Evolutionary conservation across 2,797 vertebrate species (phyloP), one percentile per base, ranked within the genome.

Genomic region (Argyrosomus regius): DNA sequence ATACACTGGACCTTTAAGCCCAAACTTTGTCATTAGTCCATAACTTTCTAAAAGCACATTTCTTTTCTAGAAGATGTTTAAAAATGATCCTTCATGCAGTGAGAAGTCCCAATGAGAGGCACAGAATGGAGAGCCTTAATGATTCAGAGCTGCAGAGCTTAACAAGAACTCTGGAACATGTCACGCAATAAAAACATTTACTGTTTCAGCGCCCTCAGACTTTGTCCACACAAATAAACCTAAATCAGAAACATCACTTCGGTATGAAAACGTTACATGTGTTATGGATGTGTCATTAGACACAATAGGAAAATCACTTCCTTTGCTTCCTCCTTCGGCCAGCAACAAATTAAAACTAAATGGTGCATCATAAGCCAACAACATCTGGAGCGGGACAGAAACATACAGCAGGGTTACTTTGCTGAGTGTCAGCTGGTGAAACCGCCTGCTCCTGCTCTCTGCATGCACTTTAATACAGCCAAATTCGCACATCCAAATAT

Each of bases 31-130:
- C 12, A 56, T 41, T 31, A 58, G 17, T 58, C 35, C 20, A 52
- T 20, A 50, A 39, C 46, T 56, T 49, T 58, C 28, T 45, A 39
- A 50, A 81, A 75, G 26, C n/a, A 20, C 10, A 20, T 49, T 48
- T 52, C 3, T 13, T 56, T 52, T 53, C 35, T 57, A 28, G 16
- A 48, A 49, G n/a, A 72, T 52, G 18, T 48, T 71, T 49, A 56
- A 39, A 57, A 50, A 5, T 31, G 6, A 31, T 4, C n/a, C 56
- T 66, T 60, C 12, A 35, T 50, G 64, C n/a, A 20, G 41, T 16
- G 16, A 26, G 1, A 14, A 59, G 39, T 4, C 31, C 6, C 17
- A 59, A 5, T 43, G 18, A 16, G 20, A 18, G 26, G 18, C 6
- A 10, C 26, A 0, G 16, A 24, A 39, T n/a, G 39, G 22, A 14